Evolutionary conservation across 2,888 invertebrate species (phyloP), one percentile per base, ranked within the genome.

Genomic region (Subacronicta megacephala): DNA sequence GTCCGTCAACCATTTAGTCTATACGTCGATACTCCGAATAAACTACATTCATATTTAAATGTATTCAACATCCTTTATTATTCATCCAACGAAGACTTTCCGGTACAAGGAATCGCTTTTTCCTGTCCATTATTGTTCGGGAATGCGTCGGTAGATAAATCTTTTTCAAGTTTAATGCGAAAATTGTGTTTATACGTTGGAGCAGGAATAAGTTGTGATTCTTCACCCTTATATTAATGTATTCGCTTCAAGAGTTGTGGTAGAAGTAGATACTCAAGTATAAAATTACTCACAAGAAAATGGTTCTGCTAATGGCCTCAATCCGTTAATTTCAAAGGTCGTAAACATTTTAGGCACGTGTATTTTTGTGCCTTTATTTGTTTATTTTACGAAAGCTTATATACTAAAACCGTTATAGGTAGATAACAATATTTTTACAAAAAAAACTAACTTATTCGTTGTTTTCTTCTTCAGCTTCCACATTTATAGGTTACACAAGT

Each of bases 81-180:
- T 83, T 81, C 78, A 74, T 61, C 65, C 63, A 62, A 62, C 55
- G 72, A 81, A 82, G 73, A 75, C 76, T 82, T 81, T 79, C 62
- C 74, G 74, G 63, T 67, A 83, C 83, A 81, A 73, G 78, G 70
- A 75, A 81, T 81, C 68, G 75, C 85, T 85, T 86, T 87, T 83
- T 78, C 76, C 78, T 78, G 76, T 70, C 78, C 76, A 78, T 84
- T 84, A 81, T 81, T 77, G 65, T 78, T 76, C 60, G 62, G 56
- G 66, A 81, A 83, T 79, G 78, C 69, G 79, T 75, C 55, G 49
- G 66, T 67, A 82, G 71, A 83, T 82, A 83, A 85, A 87, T 83
- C 77, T 82, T 78, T 78, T 79, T 65, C 59, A 81, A 82, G 76
- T 83, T 83, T 82, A 85, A 85, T 87, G 86, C 74, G 79, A 80